A percentile compares a stretch with the other conserved stretches of the same genome.
Conservation (phyloP, 2,113 vertebrate genomes). For the Miniopterus natalensis region DNA sequence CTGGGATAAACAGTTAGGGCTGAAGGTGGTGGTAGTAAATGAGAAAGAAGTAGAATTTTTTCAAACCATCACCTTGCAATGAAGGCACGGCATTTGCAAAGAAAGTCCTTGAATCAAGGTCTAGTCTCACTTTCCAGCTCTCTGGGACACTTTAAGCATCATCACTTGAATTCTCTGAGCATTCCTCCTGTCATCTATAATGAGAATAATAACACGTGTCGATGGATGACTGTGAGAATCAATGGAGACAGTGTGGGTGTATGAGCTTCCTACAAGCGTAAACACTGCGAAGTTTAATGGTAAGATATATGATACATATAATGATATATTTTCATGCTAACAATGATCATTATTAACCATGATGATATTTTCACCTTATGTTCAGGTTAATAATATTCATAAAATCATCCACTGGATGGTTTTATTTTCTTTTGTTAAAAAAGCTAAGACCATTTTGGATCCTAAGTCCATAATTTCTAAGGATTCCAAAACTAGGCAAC, state of each 20-base stretch:
- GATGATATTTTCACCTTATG: not conserved
- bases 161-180: constrained; percentile 15
- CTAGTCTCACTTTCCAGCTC: not conserved
- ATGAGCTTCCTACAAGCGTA: not conserved
- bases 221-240: not conserved
- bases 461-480: not conserved
- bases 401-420: not conserved
- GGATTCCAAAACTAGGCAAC: constrained; percentile 36
- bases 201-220: not conserved
- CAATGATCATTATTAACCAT: constrained; percentile 34
- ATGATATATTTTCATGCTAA: not conserved
- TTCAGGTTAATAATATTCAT: not conserved
- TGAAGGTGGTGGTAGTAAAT: not conserved
- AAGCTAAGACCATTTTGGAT: not conserved
- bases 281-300: not conserved
- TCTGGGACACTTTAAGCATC: constrained; percentile 7
- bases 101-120: not conserved
- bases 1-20: not conserved
- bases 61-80: not conserved
- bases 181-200: not conserved
- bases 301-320: not conserved
- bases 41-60: not conserved
- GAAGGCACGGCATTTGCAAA: not conserved
- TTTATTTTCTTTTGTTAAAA: constrained; percentile 39
- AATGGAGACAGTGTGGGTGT: not conserved